These are phyloP conservation scores for Phrynocephalus vlangalii DNA, from an alignment of 2,797 vertebrate species.

Conservation along the genomic window DNA sequence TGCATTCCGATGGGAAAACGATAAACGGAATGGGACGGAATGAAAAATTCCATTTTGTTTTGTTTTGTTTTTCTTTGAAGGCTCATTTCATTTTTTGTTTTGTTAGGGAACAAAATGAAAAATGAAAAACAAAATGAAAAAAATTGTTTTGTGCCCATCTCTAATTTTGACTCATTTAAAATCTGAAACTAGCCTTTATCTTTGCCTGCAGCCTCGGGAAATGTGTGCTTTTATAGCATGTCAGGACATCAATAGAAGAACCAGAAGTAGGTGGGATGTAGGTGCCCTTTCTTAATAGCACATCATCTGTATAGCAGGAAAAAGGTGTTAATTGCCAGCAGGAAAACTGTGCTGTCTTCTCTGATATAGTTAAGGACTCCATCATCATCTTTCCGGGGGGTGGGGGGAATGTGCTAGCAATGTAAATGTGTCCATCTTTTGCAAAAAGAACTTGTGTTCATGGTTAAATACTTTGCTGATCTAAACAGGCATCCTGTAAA, in stretches of 20 bases:
- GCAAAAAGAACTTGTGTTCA: conserved; percentile 6
- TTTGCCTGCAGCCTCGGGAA: background rate
- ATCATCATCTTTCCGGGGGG: conserved; percentile 26
- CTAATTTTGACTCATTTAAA: conserved; percentile 2
- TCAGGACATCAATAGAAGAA: background rate
- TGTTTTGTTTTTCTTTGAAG: too few relatives aligned
- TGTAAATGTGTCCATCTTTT: conserved; percentile 22
- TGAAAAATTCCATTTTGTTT: too few relatives aligned
- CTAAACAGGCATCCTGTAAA: background rate
- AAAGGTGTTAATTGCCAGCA: background rate
- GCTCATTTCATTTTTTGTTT: too few relatives aligned
- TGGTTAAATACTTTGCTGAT: conserved; percentile 15
- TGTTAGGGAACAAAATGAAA: too few relatives aligned
- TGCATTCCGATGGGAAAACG: too few relatives aligned
- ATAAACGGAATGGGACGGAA: too few relatives aligned
- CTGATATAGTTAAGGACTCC: conserved; percentile 6
- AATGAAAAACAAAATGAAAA: too few relatives aligned
- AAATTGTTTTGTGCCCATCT: too few relatives aligned
- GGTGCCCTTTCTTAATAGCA: conserved; percentile 8
- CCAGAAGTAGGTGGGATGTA: background rate
- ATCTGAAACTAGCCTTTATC: background rate
- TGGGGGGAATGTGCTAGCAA: conserved; percentile 17
- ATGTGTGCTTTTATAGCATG: background rate
- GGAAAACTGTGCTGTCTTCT: background rate
- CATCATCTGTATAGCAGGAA: conserved; percentile 3